Evolutionary conservation across 2,797 vertebrate genomes (phyloP).

Genomic region (Eutrigla gurnardus): DNA sequence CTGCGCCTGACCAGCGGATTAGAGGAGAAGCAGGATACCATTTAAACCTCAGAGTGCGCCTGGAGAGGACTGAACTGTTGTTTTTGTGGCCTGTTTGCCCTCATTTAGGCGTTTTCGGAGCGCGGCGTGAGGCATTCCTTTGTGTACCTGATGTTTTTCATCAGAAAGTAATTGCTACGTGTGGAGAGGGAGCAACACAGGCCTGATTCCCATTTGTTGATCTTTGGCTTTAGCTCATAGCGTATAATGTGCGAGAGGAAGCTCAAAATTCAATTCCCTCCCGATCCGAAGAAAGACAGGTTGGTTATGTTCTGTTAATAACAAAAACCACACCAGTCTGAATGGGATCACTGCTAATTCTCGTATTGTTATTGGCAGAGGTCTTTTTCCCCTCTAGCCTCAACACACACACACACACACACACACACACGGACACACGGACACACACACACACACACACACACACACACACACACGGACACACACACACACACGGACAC

Average conservation of each 20-base stretch:
- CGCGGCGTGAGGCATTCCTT: neutral
- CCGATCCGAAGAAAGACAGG: slow-evolving; percentile 2
- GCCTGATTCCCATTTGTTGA: neutral
- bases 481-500: too few species aligned
- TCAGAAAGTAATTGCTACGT: slow-evolving; percentile 23
- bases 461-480: too few species aligned
- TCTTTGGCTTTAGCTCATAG: neutral
- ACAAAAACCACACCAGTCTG: slow-evolving; percentile 12
- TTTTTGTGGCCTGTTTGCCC: slow-evolving; percentile 17
- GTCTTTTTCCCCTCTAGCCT: too few species aligned
- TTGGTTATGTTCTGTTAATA: neutral
- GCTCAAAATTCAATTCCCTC: neutral
- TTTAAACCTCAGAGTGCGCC: slow-evolving; percentile 60
- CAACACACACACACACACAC: too few species aligned
- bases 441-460: too few species aligned
- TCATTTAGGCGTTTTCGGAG: slow-evolving; percentile 18
- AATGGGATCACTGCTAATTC: slow-evolving; percentile 16
- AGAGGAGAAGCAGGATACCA: slow-evolving; percentile 48
- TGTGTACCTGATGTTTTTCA: slow-evolving; percentile 24
- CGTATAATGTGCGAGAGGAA: neutral
- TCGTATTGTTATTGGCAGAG: too few species aligned
- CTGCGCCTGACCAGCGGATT: slow-evolving; percentile 37
- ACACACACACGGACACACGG: too few species aligned
- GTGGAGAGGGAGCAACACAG: neutral
- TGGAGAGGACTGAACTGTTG: slow-evolving; percentile 23